Evolutionary conservation across 2,888 invertebrate species (phyloP).

Genomic region (Lepidocyrtinus sp.): DNA sequence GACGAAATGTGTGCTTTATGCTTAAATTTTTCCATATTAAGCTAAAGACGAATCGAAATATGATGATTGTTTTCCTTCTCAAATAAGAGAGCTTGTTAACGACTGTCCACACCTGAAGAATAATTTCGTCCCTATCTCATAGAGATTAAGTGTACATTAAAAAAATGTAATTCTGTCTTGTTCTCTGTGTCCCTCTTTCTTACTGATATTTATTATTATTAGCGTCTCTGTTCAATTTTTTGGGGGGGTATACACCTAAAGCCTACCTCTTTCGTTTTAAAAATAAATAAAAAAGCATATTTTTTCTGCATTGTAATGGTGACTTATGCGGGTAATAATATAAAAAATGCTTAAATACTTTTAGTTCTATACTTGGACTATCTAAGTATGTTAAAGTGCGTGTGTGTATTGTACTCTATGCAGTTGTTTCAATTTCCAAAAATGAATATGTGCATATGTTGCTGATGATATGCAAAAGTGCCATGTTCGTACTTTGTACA

Average conservation of each 20-base stretch:
- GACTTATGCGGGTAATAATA: constrained; percentile 38
- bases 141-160: constrained; percentile 1
- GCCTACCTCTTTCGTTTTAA: not conserved
- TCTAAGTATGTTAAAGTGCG: no score
- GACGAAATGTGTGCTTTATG: constrained; percentile 21
- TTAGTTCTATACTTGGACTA: no score
- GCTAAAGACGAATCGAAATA: not conserved
- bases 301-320: constrained; percentile 21
- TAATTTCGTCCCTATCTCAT: not conserved
- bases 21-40: constrained; percentile 25
- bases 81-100: constrained; percentile 39
- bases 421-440: not conserved
- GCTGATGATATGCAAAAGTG: not conserved
- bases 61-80: constrained; percentile 27
- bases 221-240: not conserved
- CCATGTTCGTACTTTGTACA: not conserved
- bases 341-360: not conserved
- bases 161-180: constrained; percentile 17
- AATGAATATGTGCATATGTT: not conserved
- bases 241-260: constrained; percentile 15
- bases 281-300: constrained; percentile 12
- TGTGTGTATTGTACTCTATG: no score
- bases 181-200: not conserved
- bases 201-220: not conserved
- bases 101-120: constrained; percentile 11